Percentiles rank a stretch among this genome's conserved stretches.
Conservation (phyloP, 2,113 vertebrate species). For the Cyanoderma ruficeps region DNA sequence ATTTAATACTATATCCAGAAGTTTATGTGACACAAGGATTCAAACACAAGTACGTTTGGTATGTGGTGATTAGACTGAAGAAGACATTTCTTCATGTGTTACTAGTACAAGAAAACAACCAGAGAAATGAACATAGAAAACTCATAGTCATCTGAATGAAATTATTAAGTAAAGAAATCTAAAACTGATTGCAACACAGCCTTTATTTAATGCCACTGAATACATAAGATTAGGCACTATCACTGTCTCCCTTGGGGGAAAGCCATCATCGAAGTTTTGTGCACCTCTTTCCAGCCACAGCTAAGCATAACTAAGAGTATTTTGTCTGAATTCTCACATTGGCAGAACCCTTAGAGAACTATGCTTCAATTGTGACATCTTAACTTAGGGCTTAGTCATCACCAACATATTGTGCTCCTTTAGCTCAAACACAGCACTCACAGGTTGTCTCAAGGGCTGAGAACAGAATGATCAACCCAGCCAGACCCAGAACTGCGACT, state of each 20-base stretch:
- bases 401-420: neutral
- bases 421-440: accelerated
- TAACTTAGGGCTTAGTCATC: neutral
- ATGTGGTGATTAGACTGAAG: neutral
- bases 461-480: neutral
- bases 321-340: neutral
- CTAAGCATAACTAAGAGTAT: neutral
- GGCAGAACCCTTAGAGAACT: neutral
- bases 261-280: neutral
- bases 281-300: neutral
- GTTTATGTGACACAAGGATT: neutral
- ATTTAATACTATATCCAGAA: neutral
- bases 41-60: neutral
- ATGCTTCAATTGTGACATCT: neutral
- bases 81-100: neutral
- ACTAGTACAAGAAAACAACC: neutral
- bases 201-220: neutral
- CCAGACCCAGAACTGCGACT: accelerated
- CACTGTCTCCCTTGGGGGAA: neutral
- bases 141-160: neutral
- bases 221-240: neutral
- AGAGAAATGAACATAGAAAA: neutral
- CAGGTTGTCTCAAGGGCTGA: accelerated
- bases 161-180: neutral
- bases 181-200: neutral